phyloP scores from a whole-genome alignment of 2,888 invertebrate genomes.

The Acrobasis consociella region DNA sequence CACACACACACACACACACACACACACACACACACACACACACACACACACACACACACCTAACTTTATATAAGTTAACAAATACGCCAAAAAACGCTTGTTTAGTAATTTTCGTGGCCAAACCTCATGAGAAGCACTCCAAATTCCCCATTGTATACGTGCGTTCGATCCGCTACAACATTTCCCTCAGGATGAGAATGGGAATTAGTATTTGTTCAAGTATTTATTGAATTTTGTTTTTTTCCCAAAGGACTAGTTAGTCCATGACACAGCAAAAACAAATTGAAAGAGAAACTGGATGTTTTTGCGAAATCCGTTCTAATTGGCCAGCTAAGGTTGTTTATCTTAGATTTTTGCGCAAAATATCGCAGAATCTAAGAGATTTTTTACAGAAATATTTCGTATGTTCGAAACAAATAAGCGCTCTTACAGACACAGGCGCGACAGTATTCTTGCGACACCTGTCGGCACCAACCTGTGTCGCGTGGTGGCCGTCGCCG shows the following conservation, averaged over 20 bases:
- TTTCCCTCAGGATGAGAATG: slow-evolving; percentile 21
- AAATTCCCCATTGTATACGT: slow-evolving; percentile 19
- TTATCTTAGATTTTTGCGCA: background rate
- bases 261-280: slow-evolving; percentile 6
- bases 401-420: no score
- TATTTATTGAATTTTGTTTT: slow-evolving; percentile 16
- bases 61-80: no score
- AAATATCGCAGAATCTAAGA: background rate
- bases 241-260: slow-evolving; percentile 9
- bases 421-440: no score
- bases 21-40: no score
- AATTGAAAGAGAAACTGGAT: background rate
- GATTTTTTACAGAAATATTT: no score
- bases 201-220: slow-evolving; percentile 15
- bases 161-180: slow-evolving; percentile 14
- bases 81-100: background rate
- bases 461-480: no score
- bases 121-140: slow-evolving; percentile 8
- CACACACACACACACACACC: no score
- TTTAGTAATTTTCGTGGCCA: background rate
- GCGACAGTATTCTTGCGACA: no score
- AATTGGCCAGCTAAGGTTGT: background rate
- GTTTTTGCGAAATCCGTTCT: background rate
- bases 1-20: no score
- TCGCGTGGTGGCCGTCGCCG: no score